A percentile compares a stretch with the other conserved stretches of the same genome.
These are phyloP conservation scores for Limnothrissa miodon DNA, from an alignment of 2,113 vertebrate species.

Conservation along the genomic window DNA sequence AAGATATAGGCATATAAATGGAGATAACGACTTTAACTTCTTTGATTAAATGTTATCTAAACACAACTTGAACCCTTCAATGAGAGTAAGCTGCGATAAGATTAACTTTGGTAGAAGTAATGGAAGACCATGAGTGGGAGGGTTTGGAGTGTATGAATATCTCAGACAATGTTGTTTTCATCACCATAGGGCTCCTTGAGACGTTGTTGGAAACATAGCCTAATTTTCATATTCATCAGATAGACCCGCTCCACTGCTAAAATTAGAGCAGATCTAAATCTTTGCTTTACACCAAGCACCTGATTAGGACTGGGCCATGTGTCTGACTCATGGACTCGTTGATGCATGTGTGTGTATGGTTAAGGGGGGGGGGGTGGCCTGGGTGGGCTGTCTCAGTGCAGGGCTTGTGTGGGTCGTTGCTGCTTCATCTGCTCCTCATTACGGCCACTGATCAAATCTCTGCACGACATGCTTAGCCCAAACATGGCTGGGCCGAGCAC, in stretches of 20 bases:
- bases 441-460: conserved; percentile 33
- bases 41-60: conserved; percentile 9
- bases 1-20: neutral
- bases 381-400: neutral
- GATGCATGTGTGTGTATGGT: neutral
- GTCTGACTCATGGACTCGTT: neutral
- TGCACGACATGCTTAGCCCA: conserved; percentile 26
- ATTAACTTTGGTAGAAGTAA: too few species aligned
- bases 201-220: neutral
- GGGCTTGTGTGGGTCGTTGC: conserved; percentile 19
- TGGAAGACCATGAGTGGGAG: too few species aligned
- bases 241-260: neutral
- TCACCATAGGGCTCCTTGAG: neutral
- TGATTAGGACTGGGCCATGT: neutral
- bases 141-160: too few species aligned
- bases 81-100: too few species aligned
- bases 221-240: neutral
- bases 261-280: neutral
- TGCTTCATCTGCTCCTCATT: conserved; percentile 41
- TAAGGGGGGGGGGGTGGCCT: neutral
- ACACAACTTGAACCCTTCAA: neutral
- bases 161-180: neutral
- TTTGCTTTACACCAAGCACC: neutral
- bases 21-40: neutral
- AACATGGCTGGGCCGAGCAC: conserved; percentile 31